These are phyloP conservation scores for Gerris lacustris DNA, from an alignment of 2,888 invertebrate species.

Conservation along the genomic window DNA sequence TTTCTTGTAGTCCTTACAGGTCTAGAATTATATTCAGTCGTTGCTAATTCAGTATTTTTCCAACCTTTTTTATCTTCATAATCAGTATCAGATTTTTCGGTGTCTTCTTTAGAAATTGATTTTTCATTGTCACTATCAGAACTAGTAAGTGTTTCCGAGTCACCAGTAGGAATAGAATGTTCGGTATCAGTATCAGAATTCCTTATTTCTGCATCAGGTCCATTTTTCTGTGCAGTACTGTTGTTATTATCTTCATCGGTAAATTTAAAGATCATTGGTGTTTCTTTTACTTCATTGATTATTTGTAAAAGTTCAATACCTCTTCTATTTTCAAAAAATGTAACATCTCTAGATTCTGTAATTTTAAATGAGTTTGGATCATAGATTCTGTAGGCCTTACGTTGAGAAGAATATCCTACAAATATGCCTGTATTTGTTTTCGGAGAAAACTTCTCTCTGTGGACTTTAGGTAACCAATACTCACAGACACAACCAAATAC, in stretches of 20 bases:
- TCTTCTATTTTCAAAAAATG: constrained; percentile 7
- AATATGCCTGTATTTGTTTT: constrained; percentile 7
- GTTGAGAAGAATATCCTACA: not conserved
- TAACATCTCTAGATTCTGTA: not conserved
- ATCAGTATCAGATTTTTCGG: too few relatives aligned
- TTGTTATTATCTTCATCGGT: not conserved
- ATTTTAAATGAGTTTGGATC: not conserved
- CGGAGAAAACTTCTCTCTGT: not conserved
- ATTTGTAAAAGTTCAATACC: not conserved
- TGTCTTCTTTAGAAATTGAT: too few relatives aligned
- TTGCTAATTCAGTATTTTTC: too few relatives aligned
- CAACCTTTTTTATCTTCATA: not conserved
- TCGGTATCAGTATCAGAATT: not conserved
- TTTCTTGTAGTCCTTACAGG: not conserved
- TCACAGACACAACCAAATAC: not conserved
- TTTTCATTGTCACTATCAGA: too few relatives aligned
- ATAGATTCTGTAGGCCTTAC: constrained; percentile 7
- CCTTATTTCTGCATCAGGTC: too few relatives aligned
- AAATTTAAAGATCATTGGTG: not conserved
- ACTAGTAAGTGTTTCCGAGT: not conserved
- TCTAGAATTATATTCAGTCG: not conserved
- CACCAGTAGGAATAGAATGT: not conserved
- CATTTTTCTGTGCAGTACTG: not conserved
- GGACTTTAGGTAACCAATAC: not conserved
- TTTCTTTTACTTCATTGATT: not conserved